Conservation (phyloP, 2,113 vertebrate species). For the Sula dactylatra region DNA sequence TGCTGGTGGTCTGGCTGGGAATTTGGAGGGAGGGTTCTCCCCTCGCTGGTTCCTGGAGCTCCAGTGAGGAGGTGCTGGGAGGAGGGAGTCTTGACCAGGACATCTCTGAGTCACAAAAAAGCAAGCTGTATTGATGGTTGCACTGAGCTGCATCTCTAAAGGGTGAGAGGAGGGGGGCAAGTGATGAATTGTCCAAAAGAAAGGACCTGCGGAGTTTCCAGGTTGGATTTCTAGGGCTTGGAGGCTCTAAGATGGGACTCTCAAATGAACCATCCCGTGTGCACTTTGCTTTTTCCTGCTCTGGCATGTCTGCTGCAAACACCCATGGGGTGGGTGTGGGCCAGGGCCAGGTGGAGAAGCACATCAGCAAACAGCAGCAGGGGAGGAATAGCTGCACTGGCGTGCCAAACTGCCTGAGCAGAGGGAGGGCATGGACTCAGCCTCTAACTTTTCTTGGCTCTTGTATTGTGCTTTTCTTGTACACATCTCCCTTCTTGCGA, state of each 20-base stretch:
- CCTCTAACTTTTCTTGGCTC: background rate
- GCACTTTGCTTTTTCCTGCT: background rate
- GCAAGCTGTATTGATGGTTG: background rate
- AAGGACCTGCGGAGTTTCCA: background rate
- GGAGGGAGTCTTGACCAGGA: background rate
- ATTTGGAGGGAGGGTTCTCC: accelerated
- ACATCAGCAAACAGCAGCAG: accelerated
- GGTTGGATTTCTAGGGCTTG: background rate
- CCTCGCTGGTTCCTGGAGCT: background rate
- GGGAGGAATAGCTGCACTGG: background rate
- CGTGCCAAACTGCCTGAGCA: accelerated
- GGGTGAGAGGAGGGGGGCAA: background rate
- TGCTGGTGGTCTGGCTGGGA: background rate
- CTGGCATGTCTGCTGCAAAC: background rate
- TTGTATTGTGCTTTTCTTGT: background rate
- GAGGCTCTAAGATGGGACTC: background rate
- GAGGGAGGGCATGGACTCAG: background rate
- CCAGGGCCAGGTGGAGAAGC: background rate
- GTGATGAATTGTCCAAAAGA: background rate
- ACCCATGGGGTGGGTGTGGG: background rate
- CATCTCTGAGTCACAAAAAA: background rate
- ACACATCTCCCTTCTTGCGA: background rate
- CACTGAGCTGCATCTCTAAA: background rate
- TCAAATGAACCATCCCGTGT: background rate
- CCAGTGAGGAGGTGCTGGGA: background rate